Conservation (phyloP, 2,888 invertebrate genomes). For the Seira sanloemensis region DNA sequence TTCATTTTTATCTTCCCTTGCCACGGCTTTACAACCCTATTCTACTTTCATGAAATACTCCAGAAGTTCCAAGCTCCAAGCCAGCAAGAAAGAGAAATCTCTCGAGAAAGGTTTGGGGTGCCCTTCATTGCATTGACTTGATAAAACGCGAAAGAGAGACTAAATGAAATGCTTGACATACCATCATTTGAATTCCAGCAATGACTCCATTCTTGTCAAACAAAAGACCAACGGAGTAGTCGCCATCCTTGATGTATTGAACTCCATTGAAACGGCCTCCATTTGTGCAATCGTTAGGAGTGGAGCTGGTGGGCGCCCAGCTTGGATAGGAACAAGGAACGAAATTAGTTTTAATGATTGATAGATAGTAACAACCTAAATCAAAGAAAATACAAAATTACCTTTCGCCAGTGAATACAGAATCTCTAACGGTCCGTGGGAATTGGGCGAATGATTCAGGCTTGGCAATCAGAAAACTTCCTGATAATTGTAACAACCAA, state of each 20-base stretch:
- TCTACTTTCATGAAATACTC: no score
- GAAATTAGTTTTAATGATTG: no score
- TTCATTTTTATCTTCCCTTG: not conserved
- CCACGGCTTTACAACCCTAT: no score
- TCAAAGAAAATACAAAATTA: no score
- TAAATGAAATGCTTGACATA: conserved; percentile 31
- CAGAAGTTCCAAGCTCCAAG: not conserved
- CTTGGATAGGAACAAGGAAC: no score
- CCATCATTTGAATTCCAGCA: conserved; percentile 69
- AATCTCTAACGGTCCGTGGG: conserved; percentile 8
- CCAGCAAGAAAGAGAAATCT: not conserved
- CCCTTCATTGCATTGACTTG: not conserved
- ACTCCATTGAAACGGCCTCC: conserved; percentile 61
- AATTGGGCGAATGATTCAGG: conserved; percentile 38
- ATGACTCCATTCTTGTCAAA: conserved; percentile 65
- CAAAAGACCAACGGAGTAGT: conserved; percentile 55
- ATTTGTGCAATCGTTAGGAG: conserved; percentile 39
- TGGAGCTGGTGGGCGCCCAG: conserved; percentile 18
- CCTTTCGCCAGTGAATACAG: not conserved
- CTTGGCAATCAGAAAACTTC: conserved; percentile 33
- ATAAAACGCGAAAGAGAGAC: not conserved
- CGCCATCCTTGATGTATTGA: conserved; percentile 47
- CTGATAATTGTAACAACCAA: no score
- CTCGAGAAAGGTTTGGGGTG: not conserved
- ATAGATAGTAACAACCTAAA: no score